Evolutionary conservation across 2,888 invertebrate species (phyloP), one percentile per base, ranked within the genome.

Genomic region (Temnothorax ravouxi): DNA sequence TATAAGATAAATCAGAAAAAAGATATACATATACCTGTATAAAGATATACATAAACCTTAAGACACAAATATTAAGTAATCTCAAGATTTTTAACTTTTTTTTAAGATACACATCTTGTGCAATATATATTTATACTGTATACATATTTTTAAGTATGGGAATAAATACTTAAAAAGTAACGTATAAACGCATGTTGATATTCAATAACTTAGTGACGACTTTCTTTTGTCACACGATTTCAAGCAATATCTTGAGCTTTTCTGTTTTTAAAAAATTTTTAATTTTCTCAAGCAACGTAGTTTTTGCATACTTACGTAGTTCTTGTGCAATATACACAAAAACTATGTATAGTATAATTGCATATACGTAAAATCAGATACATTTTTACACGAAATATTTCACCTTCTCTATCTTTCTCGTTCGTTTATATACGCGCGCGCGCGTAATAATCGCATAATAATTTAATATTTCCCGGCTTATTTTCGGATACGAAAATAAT

Each of bases 401-500:
- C 9, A 62, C 15, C 9, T 52, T 67, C 4, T 66, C 18, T 66
- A 29, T 25, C 18, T 9, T 18, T 29, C 18, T 18, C 47, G 21
- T n/a, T 41, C 18, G 9, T 47, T 75, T 62, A 9, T 62, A 9
- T 34, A 56, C 18, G 21, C 11, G 6, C 52, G 3, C 52, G 18
- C 38, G 21, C 18, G 6, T 25, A 50, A 41, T 66, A 76, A 76
- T 50, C 25, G 11, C 25, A 25, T 54, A 54, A 54, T 54, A 52
- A 38, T 66, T 76, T 76, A 66, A 76, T 41, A 76, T 41, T 50
- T 64, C 18, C 38, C 25, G 9, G 5, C 50, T 64, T 64, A 64
- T 64, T 64, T 62, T 66, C 29, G 50, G 25, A 66, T 15, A 25
- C 38, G 38, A 76, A 64, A 76, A 76, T 76, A 66, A 76, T 76